Evolutionary conservation across 2,797 vertebrate genomes (phyloP).

Genomic region (Monodelphis domestica): DNA sequence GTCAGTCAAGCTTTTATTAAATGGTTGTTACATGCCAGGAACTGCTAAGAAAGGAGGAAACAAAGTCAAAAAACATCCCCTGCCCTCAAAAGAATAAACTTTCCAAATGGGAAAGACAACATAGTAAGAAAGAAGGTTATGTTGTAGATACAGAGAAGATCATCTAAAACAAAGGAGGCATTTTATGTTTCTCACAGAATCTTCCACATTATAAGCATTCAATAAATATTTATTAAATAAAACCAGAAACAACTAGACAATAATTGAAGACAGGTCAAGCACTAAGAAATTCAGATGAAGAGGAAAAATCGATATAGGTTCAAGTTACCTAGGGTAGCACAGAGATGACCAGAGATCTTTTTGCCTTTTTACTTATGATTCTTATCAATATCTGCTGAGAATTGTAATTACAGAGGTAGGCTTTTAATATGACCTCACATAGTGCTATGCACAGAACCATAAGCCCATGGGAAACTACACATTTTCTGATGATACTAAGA

Average conservation of each 20-base stretch:
- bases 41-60: not conserved
- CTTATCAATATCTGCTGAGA: slow-evolving; percentile 13
- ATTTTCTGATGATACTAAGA: slow-evolving; percentile 26
- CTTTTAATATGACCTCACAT: not conserved
- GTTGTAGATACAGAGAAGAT: too few species aligned
- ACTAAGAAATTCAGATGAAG: not conserved
- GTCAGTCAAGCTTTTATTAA: not conserved
- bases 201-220: not conserved
- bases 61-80: not conserved
- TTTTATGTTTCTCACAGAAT: not conserved
- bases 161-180: too few species aligned
- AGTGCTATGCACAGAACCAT: not conserved
- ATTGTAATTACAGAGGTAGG: slow-evolving; percentile 18
- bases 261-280: not conserved
- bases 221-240: not conserved
- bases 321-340: not conserved
- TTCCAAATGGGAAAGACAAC: not conserved
- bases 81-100: not conserved
- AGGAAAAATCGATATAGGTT: not conserved
- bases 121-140: too few species aligned
- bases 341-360: not conserved
- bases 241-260: not conserved
- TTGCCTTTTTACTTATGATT: slow-evolving; percentile 1
- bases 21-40: not conserved
- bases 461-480: not conserved